Evolutionary conservation across 1,140 invertebrate species (phyloP), one percentile per base, ranked within the genome.

Genomic region (Rhynchophorus ferrugineus): DNA sequence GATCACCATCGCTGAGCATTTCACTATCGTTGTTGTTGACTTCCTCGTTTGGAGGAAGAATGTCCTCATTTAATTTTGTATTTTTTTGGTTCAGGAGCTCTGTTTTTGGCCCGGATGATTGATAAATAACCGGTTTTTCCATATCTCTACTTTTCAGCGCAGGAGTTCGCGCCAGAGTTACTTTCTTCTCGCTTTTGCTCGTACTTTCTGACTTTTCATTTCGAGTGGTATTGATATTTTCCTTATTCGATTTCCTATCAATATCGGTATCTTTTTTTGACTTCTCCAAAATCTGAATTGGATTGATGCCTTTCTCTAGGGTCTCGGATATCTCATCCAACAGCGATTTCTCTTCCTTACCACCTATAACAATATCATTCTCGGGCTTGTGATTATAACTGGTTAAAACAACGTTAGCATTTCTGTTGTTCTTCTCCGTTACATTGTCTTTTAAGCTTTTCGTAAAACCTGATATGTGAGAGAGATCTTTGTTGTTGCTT

Each of bases 281-380:
- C 65, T 58, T 16, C 52, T 58, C 41, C 61, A 64, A 18, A 65
- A 68, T 19, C 64, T 49, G 59, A 21, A 68, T 66, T 1, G 67
- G 61, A 34, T 65, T 69, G 36, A 65, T 69, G 17, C 60, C 60
- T 52, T 76, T 75, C 64, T 78, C 76, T 54, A 83, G 69, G 2
- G 81, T 83, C 65, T 83, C 81, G 1, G 79, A 80, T 60, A 83
- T 83, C 70, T 83, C 81, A 62, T 83, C 81, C 1, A 83, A 60
- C 43, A 83, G 62, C 0, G 80, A 81, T 63, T 82, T 83, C 68
- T 83, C 81, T 60, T 76, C 75, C 38, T 60, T 62, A 9, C 48
- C 36, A 22, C 22, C 16, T 37, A 54, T 49, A 13, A 54, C 45
- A 19, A 58, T 70, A 58, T 74, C 73, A 17, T 74, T 74, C 65